phyloP scores from a whole-genome alignment of 2,888 invertebrate species.

The Elmis aenea region DNA sequence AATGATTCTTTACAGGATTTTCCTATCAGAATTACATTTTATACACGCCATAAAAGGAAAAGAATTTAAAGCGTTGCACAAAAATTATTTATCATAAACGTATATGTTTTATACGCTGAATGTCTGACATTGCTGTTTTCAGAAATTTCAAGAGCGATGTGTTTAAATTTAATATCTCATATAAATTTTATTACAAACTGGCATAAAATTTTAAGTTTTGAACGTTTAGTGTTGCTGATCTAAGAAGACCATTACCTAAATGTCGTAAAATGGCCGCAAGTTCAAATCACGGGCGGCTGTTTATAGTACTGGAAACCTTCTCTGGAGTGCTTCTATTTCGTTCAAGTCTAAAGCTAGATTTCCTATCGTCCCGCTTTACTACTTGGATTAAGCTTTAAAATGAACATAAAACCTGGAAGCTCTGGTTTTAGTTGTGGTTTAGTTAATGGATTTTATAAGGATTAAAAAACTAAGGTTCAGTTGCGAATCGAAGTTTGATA shows the following conservation, averaged over 20 bases:
- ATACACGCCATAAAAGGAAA: no score
- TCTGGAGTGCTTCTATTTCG: constrained; percentile 18
- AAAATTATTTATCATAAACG: no score
- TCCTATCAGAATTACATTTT: no score
- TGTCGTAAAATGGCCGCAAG: constrained; percentile 30
- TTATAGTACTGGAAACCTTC: constrained; percentile 21
- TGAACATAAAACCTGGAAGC: constrained; percentile 13
- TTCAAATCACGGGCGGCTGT: constrained; percentile 21
- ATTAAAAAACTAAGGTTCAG: no score
- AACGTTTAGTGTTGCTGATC: constrained; percentile 30
- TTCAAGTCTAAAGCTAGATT: constrained; percentile 15
- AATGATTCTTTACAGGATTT: no score
- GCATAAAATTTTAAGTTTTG: constrained; percentile 24
- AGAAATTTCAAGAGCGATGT: constrained; percentile 22
- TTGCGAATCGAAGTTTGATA: no score
- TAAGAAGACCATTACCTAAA: constrained; percentile 26
- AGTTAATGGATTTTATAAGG: neutral
- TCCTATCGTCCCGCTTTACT: constrained; percentile 19
- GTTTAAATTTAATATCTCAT: constrained; percentile 27
- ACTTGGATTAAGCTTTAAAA: constrained; percentile 17
- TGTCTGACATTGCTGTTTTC: constrained; percentile 23
- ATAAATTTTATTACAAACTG: constrained; percentile 25
- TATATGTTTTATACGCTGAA: constrained; percentile 17
- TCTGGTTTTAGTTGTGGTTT: constrained; percentile 1
- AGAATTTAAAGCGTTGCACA: no score